Evolutionary conservation across 2,797 vertebrate genomes (phyloP), one percentile per base, ranked within the genome.

Genomic region (Semaprochilodus insignis): DNA sequence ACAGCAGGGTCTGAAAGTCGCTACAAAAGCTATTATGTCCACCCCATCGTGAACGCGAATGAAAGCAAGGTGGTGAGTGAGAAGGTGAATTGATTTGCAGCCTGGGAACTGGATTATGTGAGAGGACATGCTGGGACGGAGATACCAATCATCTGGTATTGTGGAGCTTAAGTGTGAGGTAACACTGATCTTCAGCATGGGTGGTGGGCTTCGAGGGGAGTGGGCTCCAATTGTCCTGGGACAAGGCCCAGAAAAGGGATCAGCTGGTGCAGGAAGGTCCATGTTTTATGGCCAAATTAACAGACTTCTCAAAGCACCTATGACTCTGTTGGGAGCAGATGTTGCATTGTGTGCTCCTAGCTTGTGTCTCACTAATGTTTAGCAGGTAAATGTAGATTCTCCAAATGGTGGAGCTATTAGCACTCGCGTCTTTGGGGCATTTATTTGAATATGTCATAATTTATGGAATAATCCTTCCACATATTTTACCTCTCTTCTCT

Each of bases 41-140:
- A 62, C 55, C 74, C 74, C 16, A 13, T 65, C 2, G 44, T 6
- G 60, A 63, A 27, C 16, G 48, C 62, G 31, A 77, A 71, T 72
- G 55, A 19, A 34, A 77, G 16, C 25, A n/a, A 54, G 19, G 63
- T 2, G 15, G 55, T 62, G 25, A 40, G 21, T 54, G 15, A 36
- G 25, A 57, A 62, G 10, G 59, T 19, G 55, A 63, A 81, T 75
- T 48, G 25, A 77, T 67, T 77, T 77, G 65, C 36, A 63, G 66
- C 16, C 27, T 71, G 27, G 36, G 77, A 82, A 83, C 17, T 66
- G 2, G 67, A 83, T 78, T 83, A 78, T 51, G 31, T 19, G 51
- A 57, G 62, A 72, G 40, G n/a, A 52, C 74, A 66, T 27, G 57
- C 31, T 78, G 57, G 6, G 48, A 27, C 36, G 44, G 57, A 72